A percentile compares a stretch with the other conserved stretches of the same genome.
Evolutionary conservation across 1,140 invertebrate genomes (phyloP).

Genomic region (Zophobas atratus): DNA sequence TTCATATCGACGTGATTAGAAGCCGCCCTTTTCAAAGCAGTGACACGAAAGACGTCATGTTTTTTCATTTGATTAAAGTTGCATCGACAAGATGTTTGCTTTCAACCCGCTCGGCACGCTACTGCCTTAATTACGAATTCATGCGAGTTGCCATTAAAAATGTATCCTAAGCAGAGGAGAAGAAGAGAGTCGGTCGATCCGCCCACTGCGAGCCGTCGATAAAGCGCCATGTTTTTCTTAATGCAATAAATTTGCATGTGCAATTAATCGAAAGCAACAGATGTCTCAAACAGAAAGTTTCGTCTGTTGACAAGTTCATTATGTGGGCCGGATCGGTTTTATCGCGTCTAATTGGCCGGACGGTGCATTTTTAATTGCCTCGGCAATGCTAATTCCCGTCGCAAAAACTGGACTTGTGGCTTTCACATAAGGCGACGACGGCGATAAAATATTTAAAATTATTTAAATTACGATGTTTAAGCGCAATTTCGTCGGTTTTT

Average conservation of each 20-base stretch:
- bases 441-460: constrained; percentile 23
- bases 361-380: constrained; percentile 22
- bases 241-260: constrained; percentile 35
- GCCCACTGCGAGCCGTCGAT: constrained; percentile 31
- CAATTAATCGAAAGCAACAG: constrained; percentile 32
- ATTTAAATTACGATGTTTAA: constrained; percentile 30
- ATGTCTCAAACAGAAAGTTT: constrained; percentile 28
- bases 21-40: too few relatives aligned
- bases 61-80: constrained; percentile 36
- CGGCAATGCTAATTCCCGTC: not conserved
- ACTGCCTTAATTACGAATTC: constrained; percentile 27
- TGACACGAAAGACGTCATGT: not conserved
- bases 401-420: constrained; percentile 16
- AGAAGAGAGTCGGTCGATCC: constrained; percentile 12
- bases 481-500: constrained; percentile 11
- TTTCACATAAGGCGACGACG: not conserved
- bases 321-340: constrained; percentile 17
- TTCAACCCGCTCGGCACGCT: constrained; percentile 8
- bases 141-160: constrained; percentile 10
- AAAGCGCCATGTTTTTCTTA: constrained; percentile 39
- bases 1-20: too few relatives aligned
- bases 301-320: constrained; percentile 38
- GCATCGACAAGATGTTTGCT: constrained; percentile 32
- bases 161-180: constrained; percentile 6
- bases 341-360: constrained; percentile 21